Evolutionary conservation across 1,140 invertebrate species (phyloP).

Genomic region (Magallana gigas): DNA sequence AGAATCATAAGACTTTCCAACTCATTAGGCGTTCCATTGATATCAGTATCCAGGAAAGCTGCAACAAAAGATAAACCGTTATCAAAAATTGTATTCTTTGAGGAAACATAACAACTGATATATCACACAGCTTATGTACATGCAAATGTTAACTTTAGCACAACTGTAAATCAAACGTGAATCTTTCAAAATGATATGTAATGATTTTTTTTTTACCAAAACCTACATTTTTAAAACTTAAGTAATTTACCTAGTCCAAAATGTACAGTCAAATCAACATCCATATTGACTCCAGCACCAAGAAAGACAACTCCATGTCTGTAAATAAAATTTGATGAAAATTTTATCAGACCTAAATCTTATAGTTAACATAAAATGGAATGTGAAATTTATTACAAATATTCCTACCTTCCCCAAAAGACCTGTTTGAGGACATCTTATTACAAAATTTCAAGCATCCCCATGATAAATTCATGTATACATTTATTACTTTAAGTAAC

Average conservation of each 20-base stretch:
- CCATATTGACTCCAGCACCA: slow-evolving; percentile 85
- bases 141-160: too few relatives aligned
- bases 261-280: slow-evolving; percentile 84
- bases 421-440: too few relatives aligned
- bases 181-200: too few relatives aligned
- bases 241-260: slow-evolving; percentile 84
- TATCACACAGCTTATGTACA: too few relatives aligned
- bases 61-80: neutral
- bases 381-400: too few relatives aligned
- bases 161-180: neutral
- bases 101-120: neutral
- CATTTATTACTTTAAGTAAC: too few relatives aligned
- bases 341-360: too few relatives aligned
- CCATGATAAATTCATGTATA: too few relatives aligned
- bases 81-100: neutral
- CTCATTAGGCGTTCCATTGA: slow-evolving; percentile 47
- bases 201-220: too few relatives aligned
- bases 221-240: neutral
- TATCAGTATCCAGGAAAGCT: slow-evolving; percentile 52
- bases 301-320: slow-evolving; percentile 86
- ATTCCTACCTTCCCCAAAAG: too few relatives aligned
- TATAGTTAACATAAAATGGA: too few relatives aligned
- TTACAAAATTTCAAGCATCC: too few relatives aligned
- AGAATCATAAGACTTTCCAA: slow-evolving; percentile 52
- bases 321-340: slow-evolving; percentile 61